Evolutionary conservation across 2,113 vertebrate genomes (phyloP).

Genomic region (Arizona elegans): DNA sequence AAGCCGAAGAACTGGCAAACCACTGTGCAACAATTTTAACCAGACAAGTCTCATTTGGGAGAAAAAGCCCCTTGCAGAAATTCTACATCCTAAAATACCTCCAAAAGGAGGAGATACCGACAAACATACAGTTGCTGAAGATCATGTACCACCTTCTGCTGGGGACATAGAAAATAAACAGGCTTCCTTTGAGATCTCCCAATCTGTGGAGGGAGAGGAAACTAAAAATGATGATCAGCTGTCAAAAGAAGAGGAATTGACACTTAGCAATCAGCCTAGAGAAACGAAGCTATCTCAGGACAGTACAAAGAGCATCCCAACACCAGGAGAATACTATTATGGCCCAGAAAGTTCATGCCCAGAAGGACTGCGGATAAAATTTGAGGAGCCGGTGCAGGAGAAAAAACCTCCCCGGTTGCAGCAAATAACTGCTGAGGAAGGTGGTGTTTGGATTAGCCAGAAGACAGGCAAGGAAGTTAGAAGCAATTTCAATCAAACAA

Average conservation of each 20-base stretch:
- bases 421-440: background rate
- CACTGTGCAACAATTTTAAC: background rate
- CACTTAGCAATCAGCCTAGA: background rate
- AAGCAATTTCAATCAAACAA: background rate
- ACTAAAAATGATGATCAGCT: background rate
- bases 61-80: background rate
- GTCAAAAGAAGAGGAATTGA: background rate
- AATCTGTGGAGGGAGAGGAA: background rate
- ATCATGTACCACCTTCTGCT: background rate
- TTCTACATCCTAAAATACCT: background rate
- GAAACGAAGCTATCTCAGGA: background rate
- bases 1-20: background rate
- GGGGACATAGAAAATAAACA: background rate
- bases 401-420: background rate
- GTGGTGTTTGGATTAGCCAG: background rate
- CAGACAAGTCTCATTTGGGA: conserved; percentile 11
- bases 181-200: background rate
- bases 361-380: background rate
- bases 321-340: background rate
- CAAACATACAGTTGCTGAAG: background rate
- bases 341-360: background rate
- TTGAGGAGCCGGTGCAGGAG: background rate
- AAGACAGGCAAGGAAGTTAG: conserved; percentile 9
- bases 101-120: background rate
- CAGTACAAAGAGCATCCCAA: background rate